Evolutionary conservation across 2,888 invertebrate species (phyloP).

Genomic region (Drosophila fungiperda): DNA sequence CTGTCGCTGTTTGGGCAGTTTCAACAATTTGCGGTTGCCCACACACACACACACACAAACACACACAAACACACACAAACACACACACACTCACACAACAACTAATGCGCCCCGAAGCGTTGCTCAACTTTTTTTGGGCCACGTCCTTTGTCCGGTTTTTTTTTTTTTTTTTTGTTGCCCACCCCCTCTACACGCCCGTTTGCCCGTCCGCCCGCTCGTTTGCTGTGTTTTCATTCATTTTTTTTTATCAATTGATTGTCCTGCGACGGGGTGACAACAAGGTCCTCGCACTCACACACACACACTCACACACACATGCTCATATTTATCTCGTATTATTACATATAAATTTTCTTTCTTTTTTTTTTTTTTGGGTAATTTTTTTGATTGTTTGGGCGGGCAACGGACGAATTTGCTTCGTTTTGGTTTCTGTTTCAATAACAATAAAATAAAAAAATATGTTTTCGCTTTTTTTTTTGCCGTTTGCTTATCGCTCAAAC

Average conservation of each 20-base stretch:
- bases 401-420: conserved; percentile 15
- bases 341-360: conserved; percentile 35
- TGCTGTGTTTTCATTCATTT: conserved; percentile 18
- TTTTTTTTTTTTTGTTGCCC: conserved; percentile 4
- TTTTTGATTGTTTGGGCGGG: conserved; percentile 74
- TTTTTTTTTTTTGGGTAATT: conserved; percentile 55
- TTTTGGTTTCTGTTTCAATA: conserved; percentile 65
- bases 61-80: conserved; percentile 10
- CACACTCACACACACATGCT: conserved; percentile 30
- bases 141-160: conserved; percentile 44
- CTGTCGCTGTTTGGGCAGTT: conserved; percentile 56
- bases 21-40: conserved; percentile 70
- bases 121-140: conserved; percentile 36
- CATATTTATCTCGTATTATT: conserved; percentile 62
- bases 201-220: conserved; percentile 21
- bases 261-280: conserved; percentile 73
- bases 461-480: conserved; percentile 43
- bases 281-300: conserved; percentile 34
- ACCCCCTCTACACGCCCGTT: conserved; percentile 15
- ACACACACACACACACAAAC: conserved; percentile 18
- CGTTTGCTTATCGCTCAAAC: conserved; percentile 4
- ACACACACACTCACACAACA: conserved; percentile 5
- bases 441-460: conserved; percentile 57
- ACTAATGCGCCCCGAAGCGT: conserved; percentile 57
- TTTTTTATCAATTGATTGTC: conserved; percentile 77